Conservation (phyloP, 2,888 invertebrate species). For the Catocala sponsa region DNA sequence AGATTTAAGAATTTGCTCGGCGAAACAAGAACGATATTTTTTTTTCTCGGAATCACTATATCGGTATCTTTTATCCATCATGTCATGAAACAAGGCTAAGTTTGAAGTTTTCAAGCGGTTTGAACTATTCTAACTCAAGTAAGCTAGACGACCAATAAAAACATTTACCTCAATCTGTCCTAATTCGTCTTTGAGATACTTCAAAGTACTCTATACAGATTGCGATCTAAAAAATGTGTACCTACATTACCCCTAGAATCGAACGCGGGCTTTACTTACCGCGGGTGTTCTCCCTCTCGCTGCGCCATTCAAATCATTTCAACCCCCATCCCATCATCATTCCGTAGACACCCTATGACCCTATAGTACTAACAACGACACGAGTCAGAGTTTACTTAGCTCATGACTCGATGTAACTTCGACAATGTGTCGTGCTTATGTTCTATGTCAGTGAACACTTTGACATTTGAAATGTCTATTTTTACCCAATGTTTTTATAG, state of each 20-base stretch:
- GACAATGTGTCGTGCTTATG: not conserved
- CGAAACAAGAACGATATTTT: no score
- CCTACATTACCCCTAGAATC: not conserved
- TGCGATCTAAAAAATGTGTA: not conserved
- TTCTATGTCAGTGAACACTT: conserved; percentile 4
- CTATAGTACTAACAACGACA: conserved; percentile 10
- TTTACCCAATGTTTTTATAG: conserved; percentile 36
- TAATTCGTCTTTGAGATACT: no score
- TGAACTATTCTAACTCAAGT: no score
- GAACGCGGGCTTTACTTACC: conserved; percentile 11
- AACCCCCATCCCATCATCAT: conserved; percentile 9
- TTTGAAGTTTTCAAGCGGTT: no score
- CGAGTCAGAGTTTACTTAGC: conserved; percentile 6
- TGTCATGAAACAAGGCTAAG: no score
- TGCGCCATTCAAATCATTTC: conserved; percentile 23
- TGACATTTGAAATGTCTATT: conserved; percentile 41
- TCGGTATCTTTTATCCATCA: no score
- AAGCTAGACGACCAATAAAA: no score
- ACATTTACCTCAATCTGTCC: no score
- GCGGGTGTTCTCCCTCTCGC: conserved; percentile 11
- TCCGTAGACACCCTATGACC: conserved; percentile 2
- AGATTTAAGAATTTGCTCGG: no score
- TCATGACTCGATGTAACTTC: conserved; percentile 9
- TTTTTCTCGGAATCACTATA: no score
- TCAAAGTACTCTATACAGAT: not conserved